Base-by-base conservation (phyloP, 2,888 invertebrate genomes). In the Hemistola chrysoprasaria region DNA sequence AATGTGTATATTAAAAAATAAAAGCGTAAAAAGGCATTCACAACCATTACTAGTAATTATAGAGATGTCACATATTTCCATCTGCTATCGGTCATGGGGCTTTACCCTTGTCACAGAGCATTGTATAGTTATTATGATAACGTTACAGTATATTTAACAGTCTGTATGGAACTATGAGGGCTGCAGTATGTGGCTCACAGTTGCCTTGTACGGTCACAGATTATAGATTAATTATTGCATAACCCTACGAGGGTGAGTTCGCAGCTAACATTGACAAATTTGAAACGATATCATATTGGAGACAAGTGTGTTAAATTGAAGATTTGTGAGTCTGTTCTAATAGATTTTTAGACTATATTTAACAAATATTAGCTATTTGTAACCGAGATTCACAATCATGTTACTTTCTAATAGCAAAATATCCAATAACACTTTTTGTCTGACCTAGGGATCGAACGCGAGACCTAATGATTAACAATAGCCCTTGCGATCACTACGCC, bases 61-160 rank as follows among this genome's bases (percentile, higher is more conserved):
- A 70, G 66, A 78, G 78, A 64, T 69, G 75, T 80, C 72, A 78
- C 68, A 63, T 71, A 76, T 76, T 75, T 75, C 51, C 57, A 58
- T 56, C 43, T 36, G 49, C 29, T 16, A 24, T 46, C 40, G n/a
- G 40, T 37, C 20, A 37, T 29, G 40, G 29, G 25, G 28, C 22
- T 33, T n/a, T 36, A 37, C 45, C 23, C 37, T 22, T 39, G 27
- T 1, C 33, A 35, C 10, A 35, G 29, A 29, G 11, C 21, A 29
- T 9, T 10, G 4, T 9, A 26, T 21, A 40, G 29, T 40, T 8
- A 9, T 8, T 40, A 28, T 16, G 16, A 16, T 3, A 16, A 16
- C 2, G 16, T 16, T 16, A 16, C 16, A 16, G 16, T 3, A 16
- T 16, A 16, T 16, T 4, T 16, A 16, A 4, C 4, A 16, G 16